Evolutionary conservation across 2,797 vertebrate genomes (phyloP), one percentile per base, ranked within the genome.

Genomic region (Eurystomus glaucurus): DNA sequence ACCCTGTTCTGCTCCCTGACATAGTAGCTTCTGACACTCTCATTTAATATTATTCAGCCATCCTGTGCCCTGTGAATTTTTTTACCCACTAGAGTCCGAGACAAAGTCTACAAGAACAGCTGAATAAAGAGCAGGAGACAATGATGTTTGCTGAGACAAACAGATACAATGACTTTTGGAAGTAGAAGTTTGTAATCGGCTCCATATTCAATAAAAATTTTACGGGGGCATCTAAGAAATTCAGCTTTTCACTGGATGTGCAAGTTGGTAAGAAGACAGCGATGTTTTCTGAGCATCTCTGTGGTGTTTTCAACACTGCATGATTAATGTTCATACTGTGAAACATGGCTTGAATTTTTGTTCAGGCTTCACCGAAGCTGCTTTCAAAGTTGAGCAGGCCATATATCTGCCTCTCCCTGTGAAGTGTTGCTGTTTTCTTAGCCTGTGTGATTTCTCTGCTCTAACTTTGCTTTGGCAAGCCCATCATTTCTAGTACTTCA

Each of bases 261-360:
- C 33, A 37, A 60, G 14, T 33, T 37, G 8, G 35, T 71, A 78
- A 74, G 66, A 71, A 77, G 77, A 35, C 10, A 31, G 31, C 17
- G 8, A 21, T 57, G 28, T 48, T 66, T 90, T 85, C 75, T 43
- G 48, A 91, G 21, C 19, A 46, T 37, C 45, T 75, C 71, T 80
- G 22, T 68, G 37, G 13, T 85, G 45, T 43, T 75, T 74, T 88
- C 75, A 85, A 37, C 37, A 39, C 25, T 60, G 54, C 79, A 46
- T 79, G 78, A 94, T 55, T 94, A 94, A 95, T 85, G 70, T 33
- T 91, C 23, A 13, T 18, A 19, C 85, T 83, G 64, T 79, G 91
- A 95, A 95, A 83, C 80, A 83, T 0, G 7, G 41, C 33, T 80
- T 77, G 65, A 54, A 37, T 43, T 91, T 80, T 77, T 41, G 29